Evolutionary conservation across 2,888 invertebrate genomes (phyloP), one percentile per base, ranked within the genome.

Genomic region (Amaurobius ferox): DNA sequence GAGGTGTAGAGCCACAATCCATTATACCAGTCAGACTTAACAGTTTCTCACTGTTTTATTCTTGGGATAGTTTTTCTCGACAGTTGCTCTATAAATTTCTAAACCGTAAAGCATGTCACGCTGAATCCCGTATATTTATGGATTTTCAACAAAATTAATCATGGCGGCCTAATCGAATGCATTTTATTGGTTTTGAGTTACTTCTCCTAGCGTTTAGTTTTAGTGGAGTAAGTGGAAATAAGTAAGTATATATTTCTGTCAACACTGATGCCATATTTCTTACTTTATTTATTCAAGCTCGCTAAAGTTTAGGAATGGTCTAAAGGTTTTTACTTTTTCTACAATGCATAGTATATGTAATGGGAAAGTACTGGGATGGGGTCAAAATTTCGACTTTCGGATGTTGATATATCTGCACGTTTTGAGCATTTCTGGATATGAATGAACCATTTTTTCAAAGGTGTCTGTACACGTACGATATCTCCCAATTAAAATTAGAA

Each of bases 141-240:
- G 19, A 55, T 55, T 23, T 55, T 55, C 55, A 55, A 23, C 23
- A 19, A 55, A 55, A 55, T 55, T 19, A 55, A 55, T 55, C 55
- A 55, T 35, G 35, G 35, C 55, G 6, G 55, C 55, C 23, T 11
- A 55, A 23, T 55, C 55, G 19, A 5, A 55, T 55, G 23, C 23
- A 23, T 16, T 55, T 55, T 11, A 55, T 55, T 11, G 2, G 5
- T 16, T 55, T 6, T 55, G 23, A 55, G 13, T 55, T 55, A 3
- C 23, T 5, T 55, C 44, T 19, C 5, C 5, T 55, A 55, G 55
- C 19, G 55, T 23, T 55, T 55, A 55, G 19, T 23, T 19, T 5
- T n/a, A 5, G 55, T 23, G 2, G 1, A 6, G 23, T 55, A 55
- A 23, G 19, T 7, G 55, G 23, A 55, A 55, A 55, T 55, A 23